Percentiles rank a stretch among this genome's conserved stretches.
Conservation (phyloP, 2,113 vertebrate species). For the Oryzias curvinotus region DNA sequence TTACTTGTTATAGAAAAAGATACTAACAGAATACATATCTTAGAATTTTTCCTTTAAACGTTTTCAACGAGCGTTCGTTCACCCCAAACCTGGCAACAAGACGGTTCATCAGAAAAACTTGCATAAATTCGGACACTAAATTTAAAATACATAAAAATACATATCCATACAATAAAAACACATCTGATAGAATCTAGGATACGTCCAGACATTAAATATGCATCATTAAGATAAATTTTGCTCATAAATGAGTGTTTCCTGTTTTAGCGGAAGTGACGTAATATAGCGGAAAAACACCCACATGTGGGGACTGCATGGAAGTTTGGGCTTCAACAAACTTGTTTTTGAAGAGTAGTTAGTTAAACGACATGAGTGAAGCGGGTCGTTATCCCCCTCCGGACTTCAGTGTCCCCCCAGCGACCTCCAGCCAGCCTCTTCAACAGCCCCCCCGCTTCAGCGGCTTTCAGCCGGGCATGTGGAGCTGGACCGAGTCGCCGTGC, state of each 20-base stretch:
- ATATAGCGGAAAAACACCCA: conserved; percentile 41
- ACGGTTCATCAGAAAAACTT: too few species aligned
- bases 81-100: too few species aligned
- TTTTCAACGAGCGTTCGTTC: too few species aligned
- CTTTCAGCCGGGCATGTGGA: conserved; percentile 70
- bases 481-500: conserved; percentile 42
- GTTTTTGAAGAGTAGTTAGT: background rate
- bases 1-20: too few species aligned
- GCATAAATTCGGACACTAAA: too few species aligned
- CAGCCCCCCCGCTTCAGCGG: conserved; percentile 30
- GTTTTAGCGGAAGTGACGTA: conserved; percentile 59
- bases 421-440: conserved; percentile 27
- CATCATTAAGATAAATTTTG: background rate
- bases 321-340: background rate
- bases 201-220: too few species aligned
- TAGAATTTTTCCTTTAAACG: too few species aligned
- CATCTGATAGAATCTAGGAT: too few species aligned
- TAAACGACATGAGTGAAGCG: conserved; percentile 46
- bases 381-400: conserved; percentile 65
- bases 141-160: too few species aligned
- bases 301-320: conserved; percentile 24
- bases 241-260: conserved; percentile 20
- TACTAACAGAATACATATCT: too few species aligned
- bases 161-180: too few species aligned
- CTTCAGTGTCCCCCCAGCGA: conserved; percentile 48